Evolutionary conservation across 2,113 vertebrate species (phyloP), one percentile per base, ranked within the genome.

Genomic region (Romanogobio albipinnatus): DNA sequence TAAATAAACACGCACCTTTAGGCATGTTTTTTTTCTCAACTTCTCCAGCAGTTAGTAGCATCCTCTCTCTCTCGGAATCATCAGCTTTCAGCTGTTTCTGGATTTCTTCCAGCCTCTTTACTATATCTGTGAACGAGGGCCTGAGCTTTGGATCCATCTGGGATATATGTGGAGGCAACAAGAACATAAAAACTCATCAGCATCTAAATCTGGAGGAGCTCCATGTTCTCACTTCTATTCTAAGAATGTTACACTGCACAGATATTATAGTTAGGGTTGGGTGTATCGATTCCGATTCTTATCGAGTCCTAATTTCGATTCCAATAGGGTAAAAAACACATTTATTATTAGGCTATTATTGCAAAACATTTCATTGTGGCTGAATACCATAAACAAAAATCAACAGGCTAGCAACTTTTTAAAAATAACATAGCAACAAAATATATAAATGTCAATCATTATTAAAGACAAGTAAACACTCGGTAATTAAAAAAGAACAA

Each of bases 101-200:
- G 33, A 96, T 94, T 79, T 95, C 95, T 91, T 98, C 96, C 84
- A 99, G 92, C 84, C 92, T 93, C 89, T 94, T 96, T 73, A 95
- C 96, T 66, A 95, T 96, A 76, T 99, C 97, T 71, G 90, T 85
- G 92, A 98, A 99, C 7, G 97, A 96, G 56, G 97, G 97, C 71
- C 97, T 96, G 81, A 99, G 88, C 87, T 96, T 98, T 68, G 97
- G 97, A 90, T 99, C 97, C 97, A 99, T 97, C 98, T 99, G 91
- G 76, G 36, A 79, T 11, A 76, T 3, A 36, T 7, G 26, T 1
- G 9, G 43, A 64, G n/a, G 1, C 3, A 73, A 36, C 62, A 68
- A 36, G 17, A 81, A 22, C 62, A 68, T 9, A 64, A 43, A 70
- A 70, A 85, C 9, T 10, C 43, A 68, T 81, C 15, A 68, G 61